Base-by-base conservation (phyloP, 1,140 invertebrate genomes). In the Aphidius ervi region DNA sequence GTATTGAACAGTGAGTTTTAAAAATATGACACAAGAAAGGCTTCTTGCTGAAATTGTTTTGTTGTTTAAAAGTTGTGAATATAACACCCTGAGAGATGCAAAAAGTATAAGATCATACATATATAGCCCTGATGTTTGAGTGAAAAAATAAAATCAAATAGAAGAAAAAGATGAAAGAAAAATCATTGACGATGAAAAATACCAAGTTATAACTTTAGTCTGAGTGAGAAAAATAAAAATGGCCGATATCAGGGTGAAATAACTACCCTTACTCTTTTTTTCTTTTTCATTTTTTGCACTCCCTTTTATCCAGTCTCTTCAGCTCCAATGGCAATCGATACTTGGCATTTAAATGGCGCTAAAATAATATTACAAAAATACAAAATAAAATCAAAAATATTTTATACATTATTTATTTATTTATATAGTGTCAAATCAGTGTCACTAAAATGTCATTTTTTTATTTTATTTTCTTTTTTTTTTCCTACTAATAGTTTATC, bases 261-360 rank as follows among this genome's bases (percentile, higher is more conserved):
- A 56, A 10, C 23, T 31, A 31, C 23, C 23, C 23, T 31, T 31
- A 31, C 23, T 31, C 2, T 31, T 31, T 43, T 43, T 10, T 37
- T 9, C 40, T 54, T 40, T 54, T 37, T 42, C n/a, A 54, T 42
- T 54, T n/a, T 37, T 57, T 54, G 57, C 23, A 31, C 23, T 31
- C 23, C 23, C 23, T 31, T 31, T 60, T 52, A 56, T 63, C 62
- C 56, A 56, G 61, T 39, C 58, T 58, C 59, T 46, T 43, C 52
- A 43, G n/a, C 56, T 48, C 43, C 8, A 37, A 41, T 46, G 67
- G 58, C 59, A 70, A 72, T 70, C 70, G 70, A 72, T 72, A 72
- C 64, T 70, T 72, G 68, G 63, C 67, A 70, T 70, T 70, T 68
- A 68, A 70, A 70, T 72, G 67, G 64, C 63, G 59, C 57, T 63